Evolutionary conservation across 2,888 invertebrate species (phyloP).

Genomic region (Cephus spinipes): DNA sequence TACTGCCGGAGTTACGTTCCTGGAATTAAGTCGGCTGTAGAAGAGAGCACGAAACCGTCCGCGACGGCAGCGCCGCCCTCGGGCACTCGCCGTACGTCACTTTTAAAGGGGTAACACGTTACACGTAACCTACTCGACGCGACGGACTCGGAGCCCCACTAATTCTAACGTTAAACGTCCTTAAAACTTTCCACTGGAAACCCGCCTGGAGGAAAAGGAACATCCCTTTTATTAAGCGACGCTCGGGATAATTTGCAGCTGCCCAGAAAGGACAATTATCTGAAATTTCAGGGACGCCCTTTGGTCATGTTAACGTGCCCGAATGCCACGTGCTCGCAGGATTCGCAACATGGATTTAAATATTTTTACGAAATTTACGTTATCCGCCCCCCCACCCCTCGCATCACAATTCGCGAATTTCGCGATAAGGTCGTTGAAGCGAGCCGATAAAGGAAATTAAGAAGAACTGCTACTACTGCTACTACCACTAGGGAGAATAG

Average conservation of each 20-base stretch:
- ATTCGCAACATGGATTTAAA: too few species aligned
- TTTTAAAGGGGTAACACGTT: slow-evolving; percentile 11
- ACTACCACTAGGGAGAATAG: too few species aligned
- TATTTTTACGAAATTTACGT: too few species aligned
- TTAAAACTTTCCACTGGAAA: background rate
- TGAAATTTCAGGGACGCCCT: too few species aligned
- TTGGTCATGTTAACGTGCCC: too few species aligned
- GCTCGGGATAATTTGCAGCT: slow-evolving; percentile 10
- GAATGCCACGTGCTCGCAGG: too few species aligned
- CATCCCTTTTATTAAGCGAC: slow-evolving; percentile 14
- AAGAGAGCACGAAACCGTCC: slow-evolving; percentile 8
- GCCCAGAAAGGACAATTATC: background rate
- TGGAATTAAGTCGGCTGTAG: slow-evolving; percentile 15
- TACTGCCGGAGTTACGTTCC: slow-evolving; percentile 16
- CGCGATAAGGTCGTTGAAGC: too few species aligned
- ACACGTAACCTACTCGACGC: background rate
- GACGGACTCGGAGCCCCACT: background rate
- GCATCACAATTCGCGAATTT: too few species aligned
- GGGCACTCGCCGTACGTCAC: slow-evolving; percentile 6
- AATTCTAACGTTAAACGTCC: slow-evolving; percentile 1
- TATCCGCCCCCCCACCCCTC: too few species aligned
- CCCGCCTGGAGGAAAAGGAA: slow-evolving; percentile 6
- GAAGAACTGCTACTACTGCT: too few species aligned
- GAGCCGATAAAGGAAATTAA: too few species aligned
- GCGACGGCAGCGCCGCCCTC: slow-evolving; percentile 4